Conservation (phyloP, 2,113 vertebrate species). For the Siniperca knerii region DNA sequence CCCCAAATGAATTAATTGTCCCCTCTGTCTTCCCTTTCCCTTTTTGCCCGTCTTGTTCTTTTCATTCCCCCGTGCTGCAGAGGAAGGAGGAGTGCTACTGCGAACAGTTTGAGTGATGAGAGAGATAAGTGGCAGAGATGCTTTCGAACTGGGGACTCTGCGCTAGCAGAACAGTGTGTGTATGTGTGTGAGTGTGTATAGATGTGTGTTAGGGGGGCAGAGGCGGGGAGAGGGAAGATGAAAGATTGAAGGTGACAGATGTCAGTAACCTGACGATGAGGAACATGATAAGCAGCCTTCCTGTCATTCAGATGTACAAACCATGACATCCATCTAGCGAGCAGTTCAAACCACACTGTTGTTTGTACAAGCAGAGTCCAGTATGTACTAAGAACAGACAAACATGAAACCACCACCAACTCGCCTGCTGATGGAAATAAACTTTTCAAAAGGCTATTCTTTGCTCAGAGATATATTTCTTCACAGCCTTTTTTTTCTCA, state of each 20-base stretch:
- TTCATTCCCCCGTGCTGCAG: slow-evolving; percentile 49
- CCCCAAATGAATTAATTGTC: slow-evolving; percentile 68
- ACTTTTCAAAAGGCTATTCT: slow-evolving; percentile 36
- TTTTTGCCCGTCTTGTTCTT: slow-evolving; percentile 43
- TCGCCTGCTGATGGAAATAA: slow-evolving; percentile 21
- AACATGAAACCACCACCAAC: slow-evolving; percentile 5
- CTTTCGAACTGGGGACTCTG: slow-evolving; percentile 73
- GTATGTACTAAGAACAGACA: slow-evolving; percentile 13
- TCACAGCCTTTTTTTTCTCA: slow-evolving; percentile 7
- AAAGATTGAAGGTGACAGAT: slow-evolving; percentile 75
- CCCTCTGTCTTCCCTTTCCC: slow-evolving; percentile 61
- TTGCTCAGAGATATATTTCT: slow-evolving; percentile 13
- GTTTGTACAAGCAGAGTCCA: slow-evolving; percentile 52
- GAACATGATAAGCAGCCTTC: slow-evolving; percentile 71
- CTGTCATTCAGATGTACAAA: slow-evolving; percentile 69
- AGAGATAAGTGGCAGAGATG: slow-evolving; percentile 81
- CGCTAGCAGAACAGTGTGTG: slow-evolving; percentile 48
- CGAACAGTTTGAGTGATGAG: slow-evolving; percentile 80
- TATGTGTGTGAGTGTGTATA: slow-evolving; percentile 16
- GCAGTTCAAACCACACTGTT: slow-evolving; percentile 31
- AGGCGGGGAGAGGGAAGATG: slow-evolving; percentile 23
- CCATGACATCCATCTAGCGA: slow-evolving; percentile 51
- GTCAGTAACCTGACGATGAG: slow-evolving; percentile 73
- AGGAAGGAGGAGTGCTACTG: slow-evolving; percentile 64
- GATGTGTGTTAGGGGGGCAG: slow-evolving; percentile 37